Conservation (phyloP, 2,113 vertebrate genomes). For the Ciconia boyciana region DNA sequence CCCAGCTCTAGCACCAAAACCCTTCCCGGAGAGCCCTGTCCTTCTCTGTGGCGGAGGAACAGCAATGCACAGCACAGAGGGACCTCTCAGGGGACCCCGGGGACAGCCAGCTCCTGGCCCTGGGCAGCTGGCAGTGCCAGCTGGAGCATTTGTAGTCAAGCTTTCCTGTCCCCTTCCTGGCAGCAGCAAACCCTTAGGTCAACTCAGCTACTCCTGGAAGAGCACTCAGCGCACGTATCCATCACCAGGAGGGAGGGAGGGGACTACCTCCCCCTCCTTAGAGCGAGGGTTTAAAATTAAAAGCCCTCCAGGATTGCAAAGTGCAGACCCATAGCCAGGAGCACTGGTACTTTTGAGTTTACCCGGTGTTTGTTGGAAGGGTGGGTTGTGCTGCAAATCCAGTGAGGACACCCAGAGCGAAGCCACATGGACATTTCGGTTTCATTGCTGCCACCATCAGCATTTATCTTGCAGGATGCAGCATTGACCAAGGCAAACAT, state of each 20-base stretch:
- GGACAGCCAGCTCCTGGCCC: not conserved
- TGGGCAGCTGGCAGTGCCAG: not conserved
- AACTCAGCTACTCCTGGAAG: not conserved
- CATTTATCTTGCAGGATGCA: not conserved
- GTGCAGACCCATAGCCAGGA: not conserved
- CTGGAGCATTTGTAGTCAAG: not conserved
- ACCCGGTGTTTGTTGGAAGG: accelerated
- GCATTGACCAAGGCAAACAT: not conserved
- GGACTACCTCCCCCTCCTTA: not conserved
- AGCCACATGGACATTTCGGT: accelerated
- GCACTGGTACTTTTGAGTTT: accelerated
- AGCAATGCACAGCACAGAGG: not conserved
- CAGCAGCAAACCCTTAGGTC: not conserved
- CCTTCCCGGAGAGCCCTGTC: not conserved
- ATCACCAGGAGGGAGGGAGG: not conserved
- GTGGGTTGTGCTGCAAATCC: accelerated
- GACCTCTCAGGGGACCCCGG: accelerated
- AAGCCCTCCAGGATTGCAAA: not conserved
- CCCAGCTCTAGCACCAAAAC: accelerated
- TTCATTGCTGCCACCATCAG: not conserved
- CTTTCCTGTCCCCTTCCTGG: accelerated
- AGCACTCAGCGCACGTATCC: accelerated
- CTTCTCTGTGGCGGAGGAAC: accelerated
- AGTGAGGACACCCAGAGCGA: accelerated
- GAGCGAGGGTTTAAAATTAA: accelerated